Conservation (phyloP, 1,140 invertebrate species). For the Stenopsyche tienmushanensis region DNA sequence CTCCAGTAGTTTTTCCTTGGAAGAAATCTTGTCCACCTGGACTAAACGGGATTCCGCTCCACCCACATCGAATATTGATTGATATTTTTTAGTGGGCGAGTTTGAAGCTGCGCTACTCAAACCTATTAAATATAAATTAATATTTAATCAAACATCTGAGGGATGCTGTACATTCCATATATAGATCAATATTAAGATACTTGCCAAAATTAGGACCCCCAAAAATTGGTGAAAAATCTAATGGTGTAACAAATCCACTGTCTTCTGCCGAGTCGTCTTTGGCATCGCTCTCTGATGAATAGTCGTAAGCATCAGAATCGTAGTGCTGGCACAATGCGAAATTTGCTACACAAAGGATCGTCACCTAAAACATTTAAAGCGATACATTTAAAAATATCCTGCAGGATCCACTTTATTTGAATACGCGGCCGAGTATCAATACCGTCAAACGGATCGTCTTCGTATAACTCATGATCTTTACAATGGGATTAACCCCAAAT, state of each 20-base stretch:
- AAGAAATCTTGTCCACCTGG: slow-evolving; percentile 52
- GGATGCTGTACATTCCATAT: too few relatives aligned
- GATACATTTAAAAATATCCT: neutral
- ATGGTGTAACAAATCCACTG: slow-evolving; percentile 48
- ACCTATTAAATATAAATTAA: slow-evolving; percentile 45
- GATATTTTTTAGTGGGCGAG: slow-evolving; percentile 51
- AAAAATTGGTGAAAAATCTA: slow-evolving; percentile 47
- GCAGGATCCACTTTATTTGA: too few relatives aligned
- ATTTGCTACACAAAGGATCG: slow-evolving; percentile 28
- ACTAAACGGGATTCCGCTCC: slow-evolving; percentile 40
- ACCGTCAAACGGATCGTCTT: slow-evolving; percentile 27
- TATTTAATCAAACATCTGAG: neutral
- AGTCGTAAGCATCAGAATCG: slow-evolving; percentile 14
- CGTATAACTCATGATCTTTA: slow-evolving; percentile 28
- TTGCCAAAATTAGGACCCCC: slow-evolving; percentile 30
- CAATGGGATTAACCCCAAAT: slow-evolving; percentile 25
- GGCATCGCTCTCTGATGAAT: slow-evolving; percentile 26
- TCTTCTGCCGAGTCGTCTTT: slow-evolving; percentile 33
- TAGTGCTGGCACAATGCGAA: slow-evolving; percentile 28
- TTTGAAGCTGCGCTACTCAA: slow-evolving; percentile 51
- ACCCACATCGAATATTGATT: slow-evolving; percentile 51
- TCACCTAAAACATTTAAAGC: slow-evolving; percentile 29
- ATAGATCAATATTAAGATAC: slow-evolving; percentile 1
- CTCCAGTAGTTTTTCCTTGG: slow-evolving; percentile 48
- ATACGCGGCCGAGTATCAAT: too few relatives aligned